phyloP scores from a whole-genome alignment of 1,140 invertebrate species.

The Liolophura sinensis region DNA sequence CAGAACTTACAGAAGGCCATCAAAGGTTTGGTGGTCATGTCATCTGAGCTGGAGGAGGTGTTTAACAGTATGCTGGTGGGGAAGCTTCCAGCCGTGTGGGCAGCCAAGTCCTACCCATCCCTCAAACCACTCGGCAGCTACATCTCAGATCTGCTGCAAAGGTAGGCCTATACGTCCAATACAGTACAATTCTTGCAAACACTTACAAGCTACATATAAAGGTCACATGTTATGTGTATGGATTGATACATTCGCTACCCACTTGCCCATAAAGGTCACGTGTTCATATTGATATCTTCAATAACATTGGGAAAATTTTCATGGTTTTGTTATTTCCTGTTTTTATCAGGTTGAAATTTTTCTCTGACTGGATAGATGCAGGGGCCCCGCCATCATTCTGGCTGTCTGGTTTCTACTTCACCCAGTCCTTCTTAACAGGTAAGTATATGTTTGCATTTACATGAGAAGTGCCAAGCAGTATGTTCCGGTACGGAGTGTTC shows the following conservation, averaged over 20 bases:
- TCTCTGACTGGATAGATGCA: slow-evolving; percentile 55
- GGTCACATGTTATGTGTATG: too few species aligned
- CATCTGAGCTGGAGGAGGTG: slow-evolving; percentile 56
- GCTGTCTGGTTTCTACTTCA: slow-evolving; percentile 60
- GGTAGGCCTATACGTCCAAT: slow-evolving; percentile 33
- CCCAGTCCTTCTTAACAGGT: slow-evolving; percentile 60
- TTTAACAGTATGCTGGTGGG: slow-evolving; percentile 58
- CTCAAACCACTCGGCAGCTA: slow-evolving; percentile 59
- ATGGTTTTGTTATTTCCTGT: slow-evolving; percentile 6
- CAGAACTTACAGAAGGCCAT: slow-evolving; percentile 58
- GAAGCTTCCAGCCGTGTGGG: slow-evolving; percentile 74
- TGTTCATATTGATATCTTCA: too few species aligned
- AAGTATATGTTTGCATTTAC: slow-evolving; percentile 2
- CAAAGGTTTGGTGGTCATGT: slow-evolving; percentile 60
- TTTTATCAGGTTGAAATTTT: slow-evolving; percentile 52
- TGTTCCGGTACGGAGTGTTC: too few species aligned
- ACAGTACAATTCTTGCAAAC: too few species aligned
- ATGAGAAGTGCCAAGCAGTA: too few species aligned
- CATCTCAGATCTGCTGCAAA: slow-evolving; percentile 55
- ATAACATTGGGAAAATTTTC: not conserved
- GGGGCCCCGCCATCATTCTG: slow-evolving; percentile 55
- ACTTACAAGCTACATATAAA: too few species aligned
- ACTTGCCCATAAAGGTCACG: too few species aligned
- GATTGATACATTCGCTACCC: too few species aligned
- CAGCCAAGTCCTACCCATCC: slow-evolving; percentile 60